These are phyloP conservation scores for Papilio polyxenes DNA, from an alignment of 1,140 invertebrate species.

Conservation along the genomic window DNA sequence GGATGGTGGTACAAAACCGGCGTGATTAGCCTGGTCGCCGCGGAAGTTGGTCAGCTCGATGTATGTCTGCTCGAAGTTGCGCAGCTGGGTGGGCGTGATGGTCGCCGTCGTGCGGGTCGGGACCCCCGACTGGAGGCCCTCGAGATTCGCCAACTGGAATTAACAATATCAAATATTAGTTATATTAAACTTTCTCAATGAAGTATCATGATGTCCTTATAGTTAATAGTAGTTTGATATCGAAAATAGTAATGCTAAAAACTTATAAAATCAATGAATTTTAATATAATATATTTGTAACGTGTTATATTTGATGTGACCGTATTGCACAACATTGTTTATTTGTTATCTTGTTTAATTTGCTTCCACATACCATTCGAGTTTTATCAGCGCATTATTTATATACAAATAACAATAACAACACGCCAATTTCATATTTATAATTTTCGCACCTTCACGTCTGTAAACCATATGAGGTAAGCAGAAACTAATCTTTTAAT, in stretches of 20 bases:
- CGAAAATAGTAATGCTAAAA: no score
- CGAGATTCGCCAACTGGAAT: conserved; percentile 89
- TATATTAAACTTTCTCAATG: no score
- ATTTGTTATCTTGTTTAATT: conserved; percentile 54
- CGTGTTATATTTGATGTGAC: conserved; percentile 42
- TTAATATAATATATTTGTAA: neutral
- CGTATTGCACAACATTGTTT: conserved; percentile 68
- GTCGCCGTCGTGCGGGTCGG: conserved; percentile 95
- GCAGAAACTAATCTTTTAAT: neutral
- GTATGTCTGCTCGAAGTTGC: conserved; percentile 93
- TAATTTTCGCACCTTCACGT: conserved; percentile 36
- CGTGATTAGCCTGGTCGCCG: conserved; percentile 88
- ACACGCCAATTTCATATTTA: conserved; percentile 53
- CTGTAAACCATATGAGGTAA: conserved; percentile 1
- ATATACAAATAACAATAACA: conserved; percentile 60
- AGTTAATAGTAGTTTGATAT: no score
- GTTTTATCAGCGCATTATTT: conserved; percentile 71
- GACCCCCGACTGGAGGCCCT: conserved; percentile 91
- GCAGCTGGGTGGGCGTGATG: conserved; percentile 94
- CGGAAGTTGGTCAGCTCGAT: conserved; percentile 86
- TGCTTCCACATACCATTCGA: conserved; percentile 74
- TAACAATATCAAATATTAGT: conserved; percentile 41
- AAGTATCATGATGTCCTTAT: no score
- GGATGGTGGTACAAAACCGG: conserved; percentile 90
- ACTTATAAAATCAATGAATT: neutral